Base-by-base conservation (phyloP, 64 coral and sea anemone species). In the Orbicella faveolata region DNA sequence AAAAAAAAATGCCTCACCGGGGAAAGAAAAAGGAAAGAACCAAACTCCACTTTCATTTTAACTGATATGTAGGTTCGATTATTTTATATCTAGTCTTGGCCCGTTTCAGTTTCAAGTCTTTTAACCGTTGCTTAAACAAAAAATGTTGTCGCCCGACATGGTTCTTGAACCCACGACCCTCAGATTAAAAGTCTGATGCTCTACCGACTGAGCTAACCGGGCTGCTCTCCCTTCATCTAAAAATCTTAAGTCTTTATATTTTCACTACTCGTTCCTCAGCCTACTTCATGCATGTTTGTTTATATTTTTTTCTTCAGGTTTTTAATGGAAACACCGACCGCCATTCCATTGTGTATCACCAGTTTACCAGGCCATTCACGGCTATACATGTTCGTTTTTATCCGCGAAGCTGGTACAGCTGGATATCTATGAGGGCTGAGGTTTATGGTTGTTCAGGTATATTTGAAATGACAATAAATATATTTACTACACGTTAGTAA, bases 321-420 rank as follows among this genome's bases (percentile, higher is more conserved):
- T 96, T 96, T 63, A 66, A 63, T 70, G 94, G 94, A 69, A 96
- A 96, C 39, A 84, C 92, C 7, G 91, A 96, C 39, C 87, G 94
- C 16, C 76, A 90, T 48, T 80, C 88, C 17, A 83, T 93, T 10
- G 91, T 96, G 10, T 93, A 87, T 61, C 88, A 96, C 74, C 85
- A 89, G 72, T 96, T 96, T 76, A 34, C 41, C 4, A 83, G 51
- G 51, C 88, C 87, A 18, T 93, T 96, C 70, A 66, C 84, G 12
- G 77, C 94, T 16, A 54, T 92, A n/a, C 81, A 90, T 81, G 91
- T 96, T 30, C 81, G 94, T 68, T 73, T 96, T 83, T 89, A 96
- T 78, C 94, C 94, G 11, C 83, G 21, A 34, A 87, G 26, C 36
- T 96, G 88, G 90, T 87, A 63, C 33, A 87, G 88, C 26, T 93